These are phyloP conservation scores for Cremastinae sp. DNA, from an alignment of 2,888 invertebrate species.

Conservation along the genomic window DNA sequence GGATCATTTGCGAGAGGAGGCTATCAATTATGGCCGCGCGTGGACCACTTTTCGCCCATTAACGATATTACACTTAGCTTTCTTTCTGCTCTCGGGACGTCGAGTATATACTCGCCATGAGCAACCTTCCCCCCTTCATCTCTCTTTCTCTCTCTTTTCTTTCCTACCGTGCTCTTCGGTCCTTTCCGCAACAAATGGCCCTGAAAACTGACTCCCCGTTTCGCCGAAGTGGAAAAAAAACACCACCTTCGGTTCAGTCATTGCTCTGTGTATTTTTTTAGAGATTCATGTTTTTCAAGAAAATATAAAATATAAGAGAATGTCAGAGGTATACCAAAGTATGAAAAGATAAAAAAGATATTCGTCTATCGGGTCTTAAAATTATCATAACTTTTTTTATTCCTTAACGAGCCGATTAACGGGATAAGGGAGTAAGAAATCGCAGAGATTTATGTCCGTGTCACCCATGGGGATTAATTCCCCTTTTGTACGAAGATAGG, in stretches of 20 bases:
- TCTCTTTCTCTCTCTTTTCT: constrained; percentile 27
- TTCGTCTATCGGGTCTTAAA: neutral
- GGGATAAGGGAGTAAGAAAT: constrained; percentile 8
- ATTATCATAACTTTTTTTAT: constrained; percentile 13
- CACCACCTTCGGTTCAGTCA: no score
- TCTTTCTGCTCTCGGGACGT: constrained; percentile 29
- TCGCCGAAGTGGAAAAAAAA: no score
- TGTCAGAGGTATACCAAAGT: no score
- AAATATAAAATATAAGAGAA: no score
- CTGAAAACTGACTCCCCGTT: no score
- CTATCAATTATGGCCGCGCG: constrained; percentile 56
- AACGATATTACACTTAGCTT: constrained; percentile 51
- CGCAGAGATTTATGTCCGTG: constrained; percentile 6
- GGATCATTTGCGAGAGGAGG: constrained; percentile 44
- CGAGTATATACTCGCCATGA: constrained; percentile 26
- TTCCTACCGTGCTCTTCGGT: no score
- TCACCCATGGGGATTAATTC: constrained; percentile 27
- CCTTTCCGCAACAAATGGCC: no score
- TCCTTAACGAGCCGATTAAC: constrained; percentile 10
- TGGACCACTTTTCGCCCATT: constrained; percentile 60
- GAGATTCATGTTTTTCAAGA: no score
- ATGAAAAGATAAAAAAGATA: no score
- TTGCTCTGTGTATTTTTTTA: no score
- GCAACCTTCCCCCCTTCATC: neutral
- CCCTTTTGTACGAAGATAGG: constrained; percentile 13